Percentiles rank a stretch among this genome's conserved stretches.
Evolutionary conservation across 1,140 invertebrate species (phyloP).

Genomic region (Cataglyphis hispanica): DNA sequence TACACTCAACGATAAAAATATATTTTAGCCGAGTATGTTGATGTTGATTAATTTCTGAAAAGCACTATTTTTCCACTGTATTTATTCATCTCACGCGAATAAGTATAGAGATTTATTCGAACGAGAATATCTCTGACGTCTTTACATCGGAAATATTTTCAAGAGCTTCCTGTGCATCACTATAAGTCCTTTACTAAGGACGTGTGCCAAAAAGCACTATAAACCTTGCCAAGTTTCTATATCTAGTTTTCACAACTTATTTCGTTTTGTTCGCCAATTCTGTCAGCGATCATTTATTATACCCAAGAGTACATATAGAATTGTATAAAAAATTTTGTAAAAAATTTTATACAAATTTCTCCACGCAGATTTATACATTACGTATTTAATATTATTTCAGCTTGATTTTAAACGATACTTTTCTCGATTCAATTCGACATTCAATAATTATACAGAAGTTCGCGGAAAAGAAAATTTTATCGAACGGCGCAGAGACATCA

Average conservation of each 20-base stretch:
- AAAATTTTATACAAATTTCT: background rate
- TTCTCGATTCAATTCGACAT: background rate
- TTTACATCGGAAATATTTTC: slow-evolving; percentile 13
- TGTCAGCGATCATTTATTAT: background rate
- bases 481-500: background rate
- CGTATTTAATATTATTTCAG: background rate
- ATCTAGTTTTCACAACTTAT: background rate
- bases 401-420: background rate
- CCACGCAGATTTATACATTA: background rate
- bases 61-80: too few species aligned
- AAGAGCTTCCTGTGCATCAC: slow-evolving; percentile 12
- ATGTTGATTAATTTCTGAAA: background rate
- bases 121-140: background rate
- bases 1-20: background rate
- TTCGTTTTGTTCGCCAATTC: slow-evolving; percentile 17
- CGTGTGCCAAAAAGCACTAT: slow-evolving; percentile 32
- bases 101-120: background rate
- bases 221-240: slow-evolving; percentile 24
- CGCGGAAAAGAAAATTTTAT: background rate
- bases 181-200: background rate
- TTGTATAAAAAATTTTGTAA: background rate
- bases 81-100: background rate
- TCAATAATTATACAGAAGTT: background rate
- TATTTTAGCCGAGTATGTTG: background rate
- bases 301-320: background rate